Base-by-base conservation (phyloP, 2,113 vertebrate species). In the Tonatia bakeri region DNA sequence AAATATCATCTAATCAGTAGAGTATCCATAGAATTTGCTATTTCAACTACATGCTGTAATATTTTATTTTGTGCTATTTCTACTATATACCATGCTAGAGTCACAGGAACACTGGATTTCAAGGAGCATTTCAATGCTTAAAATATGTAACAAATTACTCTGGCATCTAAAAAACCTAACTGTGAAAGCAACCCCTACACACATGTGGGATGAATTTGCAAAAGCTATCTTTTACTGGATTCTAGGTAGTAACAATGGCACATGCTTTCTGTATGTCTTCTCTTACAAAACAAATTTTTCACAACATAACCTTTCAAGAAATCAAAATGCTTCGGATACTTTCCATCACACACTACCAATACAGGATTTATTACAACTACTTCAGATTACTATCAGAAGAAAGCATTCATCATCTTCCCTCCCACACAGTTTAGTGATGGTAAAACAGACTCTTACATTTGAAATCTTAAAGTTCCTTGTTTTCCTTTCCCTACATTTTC, bases 131-230 rank as follows among this genome's bases (percentile, higher is more conserved):
- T 97, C 83, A 91, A 93, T 98, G 95, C 90, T 97, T 83, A 75
- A 98, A 98, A 96, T 96, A 97, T 94, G 95, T 98, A 98, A 98
- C 87, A 97, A 98, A 98, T 97, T 97, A 97, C 91, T 97, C 38
- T 96, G 79, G 65, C 97, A 97, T 97, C 97, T 98, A 97, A 98
- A 98, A 96, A 98, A 96, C 86, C 92, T 96, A 88, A 95, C 45
- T 96, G 77, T 96, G 97, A 96, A 97, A 98, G 94, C 76, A 97
- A 90, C 83, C 96, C 94, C 96, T 95, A 96, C 73, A 97, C 82
- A 98, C 97, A 97, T 81, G 87, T 98, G 98, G 97, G 67, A 98
- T 94, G 93, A 92, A 98, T 98, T 97, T 98, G 69, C 59, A 90
- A 97, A 98, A 97, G 81, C 59, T 96, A 92, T 97, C 87, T 97